These are phyloP conservation scores for Gymnodraco acuticeps DNA, from an alignment of 2,797 vertebrate species.

Conservation along the genomic window DNA sequence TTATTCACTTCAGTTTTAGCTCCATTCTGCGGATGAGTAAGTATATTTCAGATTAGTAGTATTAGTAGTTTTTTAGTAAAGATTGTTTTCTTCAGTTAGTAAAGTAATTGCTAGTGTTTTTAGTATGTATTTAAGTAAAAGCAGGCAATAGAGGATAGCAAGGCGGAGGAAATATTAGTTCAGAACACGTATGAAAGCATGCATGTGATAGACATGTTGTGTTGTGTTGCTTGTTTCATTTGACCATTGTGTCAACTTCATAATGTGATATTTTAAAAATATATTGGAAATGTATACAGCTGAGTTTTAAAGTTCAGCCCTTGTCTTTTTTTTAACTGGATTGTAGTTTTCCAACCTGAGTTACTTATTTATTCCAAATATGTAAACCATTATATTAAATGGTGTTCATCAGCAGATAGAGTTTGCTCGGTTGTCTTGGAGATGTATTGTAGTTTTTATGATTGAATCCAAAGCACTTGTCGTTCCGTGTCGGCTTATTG, in stretches of 20 bases:
- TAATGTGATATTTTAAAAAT: too few species aligned
- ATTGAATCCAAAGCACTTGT: not conserved
- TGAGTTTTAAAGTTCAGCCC: too few species aligned
- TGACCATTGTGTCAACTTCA: not conserved
- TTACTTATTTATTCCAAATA: not conserved
- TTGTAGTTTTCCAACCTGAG: not conserved
- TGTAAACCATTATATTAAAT: not conserved
- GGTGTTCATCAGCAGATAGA: not conserved
- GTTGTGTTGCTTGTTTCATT: constrained; percentile 15
- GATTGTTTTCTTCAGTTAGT: constrained; percentile 25
- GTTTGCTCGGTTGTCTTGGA: not conserved
- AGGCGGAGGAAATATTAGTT: constrained; percentile 8
- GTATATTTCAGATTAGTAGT: constrained; percentile 39
- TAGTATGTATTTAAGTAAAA: constrained; percentile 21
- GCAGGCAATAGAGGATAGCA: not conserved
- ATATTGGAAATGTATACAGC: too few species aligned
- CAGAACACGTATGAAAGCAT: constrained; percentile 1
- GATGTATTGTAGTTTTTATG: not conserved
- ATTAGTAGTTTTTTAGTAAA: constrained; percentile 30
- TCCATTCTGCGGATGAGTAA: constrained; percentile 23
- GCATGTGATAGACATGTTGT: too few species aligned
- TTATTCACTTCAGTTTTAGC: not conserved
- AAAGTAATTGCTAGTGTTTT: constrained; percentile 52
- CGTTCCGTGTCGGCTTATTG: not conserved
- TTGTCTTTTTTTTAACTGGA: not conserved